These are phyloP conservation scores for Oscheius myriophilus DNA, from an alignment of 2,888 invertebrate genomes.

Conservation along the genomic window DNA sequence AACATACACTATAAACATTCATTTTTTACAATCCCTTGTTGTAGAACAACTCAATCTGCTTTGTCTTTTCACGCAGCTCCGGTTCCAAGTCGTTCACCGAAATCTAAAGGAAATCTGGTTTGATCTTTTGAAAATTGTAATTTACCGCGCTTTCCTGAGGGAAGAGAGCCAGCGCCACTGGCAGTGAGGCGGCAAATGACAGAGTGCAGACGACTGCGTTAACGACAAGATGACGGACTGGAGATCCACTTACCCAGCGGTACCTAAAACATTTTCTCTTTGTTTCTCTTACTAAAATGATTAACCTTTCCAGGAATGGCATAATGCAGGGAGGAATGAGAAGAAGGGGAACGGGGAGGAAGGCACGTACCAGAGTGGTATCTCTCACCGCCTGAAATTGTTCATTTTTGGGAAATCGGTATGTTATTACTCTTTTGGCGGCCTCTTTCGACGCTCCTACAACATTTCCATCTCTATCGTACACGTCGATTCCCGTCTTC, in stretches of 20 bases:
- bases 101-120: too few species aligned
- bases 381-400: constrained; percentile 43
- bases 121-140: too few species aligned
- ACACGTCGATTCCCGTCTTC: constrained; percentile 72
- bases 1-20: too few species aligned
- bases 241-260: constrained; percentile 70
- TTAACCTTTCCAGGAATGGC: constrained; percentile 65
- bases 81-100: constrained; percentile 38
- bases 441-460: constrained; percentile 74
- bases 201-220: constrained; percentile 73
- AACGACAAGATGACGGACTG: constrained; percentile 72
- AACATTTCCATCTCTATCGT: constrained; percentile 71
- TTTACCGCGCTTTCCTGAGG: constrained; percentile 71
- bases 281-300: background rate
- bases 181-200: constrained; percentile 73
- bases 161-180: constrained; percentile 74
- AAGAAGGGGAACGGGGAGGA: constrained; percentile 65
- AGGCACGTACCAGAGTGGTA: constrained; percentile 65
- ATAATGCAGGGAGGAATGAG: constrained; percentile 65
- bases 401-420: background rate
- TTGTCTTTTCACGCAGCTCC: constrained; percentile 41
- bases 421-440: constrained; percentile 72
- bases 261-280: constrained; percentile 55
- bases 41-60: constrained; percentile 39
- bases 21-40: constrained; percentile 54